These are phyloP conservation scores for Porites cylindrica DNA, from an alignment of 92 coral and sea anemone species.

Conservation along the genomic window DNA sequence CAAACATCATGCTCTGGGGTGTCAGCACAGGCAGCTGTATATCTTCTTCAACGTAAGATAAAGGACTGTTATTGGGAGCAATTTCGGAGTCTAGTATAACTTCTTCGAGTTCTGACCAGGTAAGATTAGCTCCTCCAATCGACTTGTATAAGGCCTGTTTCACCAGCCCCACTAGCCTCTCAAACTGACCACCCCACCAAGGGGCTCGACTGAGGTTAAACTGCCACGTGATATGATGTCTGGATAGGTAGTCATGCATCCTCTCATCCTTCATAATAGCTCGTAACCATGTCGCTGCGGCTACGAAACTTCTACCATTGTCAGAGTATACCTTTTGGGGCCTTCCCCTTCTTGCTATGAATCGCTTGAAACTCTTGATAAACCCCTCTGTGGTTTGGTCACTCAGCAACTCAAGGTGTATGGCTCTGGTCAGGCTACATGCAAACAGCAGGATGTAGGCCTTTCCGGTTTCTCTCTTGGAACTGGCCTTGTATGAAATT, in stretches of 20 bases:
- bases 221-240: conserved; percentile 59
- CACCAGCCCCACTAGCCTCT: too few species aligned
- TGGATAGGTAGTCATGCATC: conserved; percentile 43
- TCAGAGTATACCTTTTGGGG: conserved; percentile 69
- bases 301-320: conserved; percentile 49
- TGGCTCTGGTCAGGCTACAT: conserved; percentile 29
- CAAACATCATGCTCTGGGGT: too few species aligned
- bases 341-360: conserved; percentile 62
- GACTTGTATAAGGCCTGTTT: conserved; percentile 43
- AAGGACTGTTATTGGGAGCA: too few species aligned
- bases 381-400: conserved; percentile 44
- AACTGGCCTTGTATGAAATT: not conserved
- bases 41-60: too few species aligned
- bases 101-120: conserved; percentile 43
- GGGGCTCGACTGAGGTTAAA: conserved; percentile 41
- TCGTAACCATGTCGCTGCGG: conserved; percentile 54
- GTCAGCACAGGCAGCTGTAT: too few species aligned
- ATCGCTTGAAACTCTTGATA: conserved; percentile 38
- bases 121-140: conserved; percentile 7
- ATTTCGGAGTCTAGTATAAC: not conserved
- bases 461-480: not conserved
- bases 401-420: conserved; percentile 12
- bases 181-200: too few species aligned
- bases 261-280: conserved; percentile 55
- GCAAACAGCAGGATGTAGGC: conserved; percentile 31